phyloP scores from a whole-genome alignment of 2,113 vertebrate genomes.

The Epinephelus moara region DNA sequence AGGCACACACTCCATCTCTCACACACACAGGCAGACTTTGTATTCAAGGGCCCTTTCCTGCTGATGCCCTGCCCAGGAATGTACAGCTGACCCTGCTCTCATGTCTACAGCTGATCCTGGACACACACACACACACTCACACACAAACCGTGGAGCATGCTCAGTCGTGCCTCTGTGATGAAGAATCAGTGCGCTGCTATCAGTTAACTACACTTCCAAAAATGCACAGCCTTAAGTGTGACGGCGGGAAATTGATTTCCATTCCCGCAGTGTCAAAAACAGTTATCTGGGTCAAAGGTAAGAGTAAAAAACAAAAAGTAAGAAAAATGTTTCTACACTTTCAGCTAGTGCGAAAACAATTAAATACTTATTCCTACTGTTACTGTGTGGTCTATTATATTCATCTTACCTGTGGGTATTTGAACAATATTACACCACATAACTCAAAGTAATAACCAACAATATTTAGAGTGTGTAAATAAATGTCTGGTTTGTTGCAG shows the following conservation, averaged over 20 bases:
- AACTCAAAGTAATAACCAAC: neutral
- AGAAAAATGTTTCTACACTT: neutral
- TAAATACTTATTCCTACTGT: neutral
- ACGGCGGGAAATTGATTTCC: conserved; percentile 48
- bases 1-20: conserved; percentile 17
- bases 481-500: neutral
- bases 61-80: conserved; percentile 57
- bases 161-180: conserved; percentile 7
- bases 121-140: conserved; percentile 10
- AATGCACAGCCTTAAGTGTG: neutral
- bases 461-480: neutral
- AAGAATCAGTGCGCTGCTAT: neutral
- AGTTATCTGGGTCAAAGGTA: conserved; percentile 42
- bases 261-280: conserved; percentile 2
- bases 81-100: conserved; percentile 50
- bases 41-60: conserved; percentile 47
- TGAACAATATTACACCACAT: neutral
- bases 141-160: neutral
- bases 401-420: neutral
- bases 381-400: too few relatives aligned
- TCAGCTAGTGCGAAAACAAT: neutral
- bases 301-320: neutral
- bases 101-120: conserved; percentile 45
- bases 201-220: conserved; percentile 29
- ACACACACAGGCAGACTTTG: conserved; percentile 62